phyloP scores from a whole-genome alignment of 2,797 vertebrate genomes.

The Aldrovandia affinis region DNA sequence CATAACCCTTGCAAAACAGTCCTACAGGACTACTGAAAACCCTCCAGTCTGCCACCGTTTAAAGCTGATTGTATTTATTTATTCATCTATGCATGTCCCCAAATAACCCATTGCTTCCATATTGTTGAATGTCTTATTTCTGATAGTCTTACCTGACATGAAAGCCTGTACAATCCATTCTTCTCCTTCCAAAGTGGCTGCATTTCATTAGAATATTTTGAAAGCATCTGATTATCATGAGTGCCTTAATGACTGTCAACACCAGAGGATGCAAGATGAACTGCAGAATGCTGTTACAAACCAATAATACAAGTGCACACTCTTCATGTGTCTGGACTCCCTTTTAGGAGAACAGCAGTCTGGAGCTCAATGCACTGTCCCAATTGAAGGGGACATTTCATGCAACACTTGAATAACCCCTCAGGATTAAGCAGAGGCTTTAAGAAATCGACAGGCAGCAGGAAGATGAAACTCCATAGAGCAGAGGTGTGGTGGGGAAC shows the following conservation, averaged over 20 bases:
- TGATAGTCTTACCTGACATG: neutral
- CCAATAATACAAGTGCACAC: neutral
- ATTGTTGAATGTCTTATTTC: neutral
- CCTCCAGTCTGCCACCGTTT: neutral
- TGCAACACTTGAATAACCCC: neutral
- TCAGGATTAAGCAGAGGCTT: neutral
- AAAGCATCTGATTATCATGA: constrained; percentile 6
- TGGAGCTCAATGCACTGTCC: neutral
- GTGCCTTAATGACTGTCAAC: neutral
- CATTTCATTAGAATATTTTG: neutral
- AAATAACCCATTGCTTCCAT: neutral
- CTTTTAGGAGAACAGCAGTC: too few relatives aligned
- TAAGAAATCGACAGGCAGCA: neutral
- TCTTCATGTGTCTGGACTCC: too few relatives aligned
- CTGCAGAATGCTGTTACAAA: neutral
- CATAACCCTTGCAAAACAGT: neutral
- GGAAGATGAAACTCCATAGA: neutral
- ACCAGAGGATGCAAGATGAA: neutral
- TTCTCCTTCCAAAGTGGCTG: neutral
- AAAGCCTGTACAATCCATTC: neutral
- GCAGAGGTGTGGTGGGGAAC: neutral
- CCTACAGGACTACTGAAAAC: neutral
- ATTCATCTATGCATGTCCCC: neutral
- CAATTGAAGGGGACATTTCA: neutral
- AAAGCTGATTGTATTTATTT: too few relatives aligned